Evolutionary conservation across 2,797 vertebrate genomes (phyloP).

Genomic region (Falco berigora): DNA sequence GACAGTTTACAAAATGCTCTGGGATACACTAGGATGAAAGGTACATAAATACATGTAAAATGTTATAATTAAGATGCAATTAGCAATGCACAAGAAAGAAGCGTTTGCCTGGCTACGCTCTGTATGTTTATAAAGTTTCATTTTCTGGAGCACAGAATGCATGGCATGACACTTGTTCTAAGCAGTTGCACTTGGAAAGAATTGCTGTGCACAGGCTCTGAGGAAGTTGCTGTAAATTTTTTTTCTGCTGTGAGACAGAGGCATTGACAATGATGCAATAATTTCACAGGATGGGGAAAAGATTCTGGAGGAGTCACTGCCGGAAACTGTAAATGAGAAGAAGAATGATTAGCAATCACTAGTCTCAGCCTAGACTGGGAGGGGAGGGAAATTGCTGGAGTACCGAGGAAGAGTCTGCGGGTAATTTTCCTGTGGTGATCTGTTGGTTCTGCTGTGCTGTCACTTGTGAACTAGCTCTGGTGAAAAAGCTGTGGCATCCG

Average conservation of each 20-base stretch:
- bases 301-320: neutral
- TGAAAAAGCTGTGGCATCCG: neutral
- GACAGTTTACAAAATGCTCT: constrained; percentile 44
- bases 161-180: neutral
- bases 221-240: neutral
- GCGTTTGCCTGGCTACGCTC: neutral
- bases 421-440: neutral
- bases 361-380: neutral
- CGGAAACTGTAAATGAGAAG: neutral
- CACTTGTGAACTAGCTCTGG: neutral
- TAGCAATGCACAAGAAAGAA: constrained; percentile 32
- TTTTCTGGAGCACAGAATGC: neutral
- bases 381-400: neutral
- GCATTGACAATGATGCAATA: neutral
- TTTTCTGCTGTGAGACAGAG: neutral
- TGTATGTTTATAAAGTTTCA: neutral
- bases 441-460: neutral
- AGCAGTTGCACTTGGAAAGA: constrained; percentile 7
- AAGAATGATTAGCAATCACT: neutral
- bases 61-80: constrained; percentile 23
- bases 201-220: neutral
- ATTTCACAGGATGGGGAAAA: neutral
- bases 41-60: constrained; percentile 30
- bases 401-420: neutral
- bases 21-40: constrained; percentile 51